Evolutionary conservation across 53 echinoderm and acorn worm genomes (phyloP), one percentile per base, ranked within the genome.

Genomic region (Henricia sp.): DNA sequence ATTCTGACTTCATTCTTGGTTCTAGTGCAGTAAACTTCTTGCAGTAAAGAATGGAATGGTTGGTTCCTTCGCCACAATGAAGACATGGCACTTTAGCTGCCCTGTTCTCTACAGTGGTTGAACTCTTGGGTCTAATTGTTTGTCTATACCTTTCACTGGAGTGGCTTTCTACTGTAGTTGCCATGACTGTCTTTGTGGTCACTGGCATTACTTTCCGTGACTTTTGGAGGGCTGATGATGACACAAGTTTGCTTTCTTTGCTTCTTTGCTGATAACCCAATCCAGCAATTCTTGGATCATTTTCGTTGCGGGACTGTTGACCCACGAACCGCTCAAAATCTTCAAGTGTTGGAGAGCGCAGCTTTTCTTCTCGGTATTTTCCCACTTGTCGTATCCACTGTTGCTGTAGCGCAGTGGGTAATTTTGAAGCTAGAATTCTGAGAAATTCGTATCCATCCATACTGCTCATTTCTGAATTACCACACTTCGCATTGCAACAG

Each of bases 321-420:
- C n/a, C n/a, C n/a, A n/a, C n/a, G n/a, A n/a, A n/a, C n/a, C n/a
- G n/a, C n/a, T n/a, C n/a, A n/a, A n/a, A n/a, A n/a, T n/a, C n/a
- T n/a, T n/a, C n/a, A n/a, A n/a, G n/a, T n/a, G n/a, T n/a, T n/a
- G n/a, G n/a, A n/a, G n/a, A n/a, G n/a, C n/a, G n/a, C n/a, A n/a
- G n/a, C n/a, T n/a, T n/a, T n/a, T n/a, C n/a, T n/a, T n/a, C n/a
- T n/a, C n/a, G n/a, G n/a, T n/a, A n/a, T n/a, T n/a, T n/a, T n/a
- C n/a, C n/a, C n/a, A n/a, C n/a, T n/a, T n/a, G n/a, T n/a, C n/a
- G n/a, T n/a, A n/a, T n/a, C n/a, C n/a, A n/a, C n/a, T n/a, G 52
- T 34, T 90, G 86, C 16, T 90, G 82, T 8, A 90, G 32, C 17
- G 62, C 19, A 29, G 50, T 71, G 16, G 90, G 85, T n/a, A 90